Evolutionary conservation across 2,797 vertebrate genomes (phyloP), one percentile per base, ranked within the genome.

Genomic region (Falco naumanni): DNA sequence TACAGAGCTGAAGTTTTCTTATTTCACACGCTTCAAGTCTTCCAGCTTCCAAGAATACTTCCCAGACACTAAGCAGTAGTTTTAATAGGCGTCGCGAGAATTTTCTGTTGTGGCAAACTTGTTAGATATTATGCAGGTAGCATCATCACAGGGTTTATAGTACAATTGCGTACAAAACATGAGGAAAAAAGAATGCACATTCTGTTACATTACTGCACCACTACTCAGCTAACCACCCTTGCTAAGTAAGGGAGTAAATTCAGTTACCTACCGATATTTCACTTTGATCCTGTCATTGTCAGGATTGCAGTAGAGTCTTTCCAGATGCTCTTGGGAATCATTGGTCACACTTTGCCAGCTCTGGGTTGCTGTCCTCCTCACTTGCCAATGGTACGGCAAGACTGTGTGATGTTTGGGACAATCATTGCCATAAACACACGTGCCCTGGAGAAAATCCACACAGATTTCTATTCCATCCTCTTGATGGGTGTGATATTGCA

Each of bases 301-400:
- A n/a, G 99, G 99, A 97, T 99, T 99, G 98, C 99, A 99, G 97
- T 99, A 99, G 83, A 99, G 99, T 97, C 99, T 99, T 97, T 99
- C 99, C 98, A 99, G 98, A 97, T 99, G 99, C 96, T 99, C 99
- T 98, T 99, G 99, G 81, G 99, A 99, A 94, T 99, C 99, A 75
- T 99, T 99, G 48, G 98, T 98, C 90, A 99, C 98, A 90, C 99
- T 99, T 95, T 99, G 99, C 99, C 99, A 99, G 24, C 96, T 97
- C 81, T 99, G 98, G 47, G 97, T 98, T 54, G 98, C 96, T 94
- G 97, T 98, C 95, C 98, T 98, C 97, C 98, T 99, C 98, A 99
- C 98, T 96, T 99, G 99, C 99, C 99, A 99, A 97, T 99, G 99
- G 95, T 99, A 99, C 6, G 99, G 99, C 90, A 99, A 97, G 63